Evolutionary conservation across 2,797 vertebrate genomes (phyloP).

Genomic region (Sebastes trivittatus): DNA sequence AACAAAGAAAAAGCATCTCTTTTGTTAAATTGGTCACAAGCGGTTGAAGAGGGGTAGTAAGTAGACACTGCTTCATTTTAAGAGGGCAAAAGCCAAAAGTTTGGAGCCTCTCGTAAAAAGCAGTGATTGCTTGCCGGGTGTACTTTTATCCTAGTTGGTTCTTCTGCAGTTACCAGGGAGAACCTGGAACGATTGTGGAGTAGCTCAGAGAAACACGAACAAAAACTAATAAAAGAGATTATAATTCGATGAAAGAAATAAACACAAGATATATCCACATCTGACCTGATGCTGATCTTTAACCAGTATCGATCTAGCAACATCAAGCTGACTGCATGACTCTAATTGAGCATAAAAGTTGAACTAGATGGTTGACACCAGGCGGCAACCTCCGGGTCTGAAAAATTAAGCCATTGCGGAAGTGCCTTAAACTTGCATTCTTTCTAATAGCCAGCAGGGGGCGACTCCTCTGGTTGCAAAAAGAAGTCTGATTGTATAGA

Average conservation of each 20-base stretch:
- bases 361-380: not conserved
- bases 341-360: not conserved
- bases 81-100: not conserved
- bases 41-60: not conserved
- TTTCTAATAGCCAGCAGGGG: not conserved
- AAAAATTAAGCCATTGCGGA: fast-evolving
- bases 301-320: not conserved
- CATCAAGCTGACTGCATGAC: not conserved
- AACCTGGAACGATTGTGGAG: not conserved
- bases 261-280: not conserved
- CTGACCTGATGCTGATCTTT: not conserved
- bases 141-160: not conserved
- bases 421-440: not conserved
- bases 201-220: not conserved
- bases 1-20: not conserved
- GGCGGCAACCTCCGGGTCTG: not conserved
- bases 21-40: not conserved
- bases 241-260: not conserved
- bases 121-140: not conserved
- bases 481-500: not conserved
- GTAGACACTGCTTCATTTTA: not conserved
- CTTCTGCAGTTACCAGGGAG: not conserved
- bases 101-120: not conserved
- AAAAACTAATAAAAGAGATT: not conserved
- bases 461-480: not conserved